Evolutionary conservation across 2,888 invertebrate species (phyloP), one percentile per base, ranked within the genome.

Genomic region (Thumatha senex): DNA sequence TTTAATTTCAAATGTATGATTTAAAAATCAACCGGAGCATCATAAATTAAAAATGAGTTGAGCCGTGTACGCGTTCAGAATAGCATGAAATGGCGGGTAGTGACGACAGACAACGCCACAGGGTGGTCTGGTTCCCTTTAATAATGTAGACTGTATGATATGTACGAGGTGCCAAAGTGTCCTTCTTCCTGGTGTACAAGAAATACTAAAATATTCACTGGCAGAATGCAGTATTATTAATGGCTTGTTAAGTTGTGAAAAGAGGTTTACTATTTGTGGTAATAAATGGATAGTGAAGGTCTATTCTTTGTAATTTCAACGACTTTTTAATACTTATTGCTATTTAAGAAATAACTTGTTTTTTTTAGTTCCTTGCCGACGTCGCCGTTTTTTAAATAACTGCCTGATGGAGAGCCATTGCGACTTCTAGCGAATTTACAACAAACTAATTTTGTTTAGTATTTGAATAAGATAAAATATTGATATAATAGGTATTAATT

Each of bases 31-130:
- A 63, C 60, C 60, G 56, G 72, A 54, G 58, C n/a, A n/a, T 61
- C 66, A 63, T 75, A 72, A 77, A 78, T 75, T 63, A 51, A 64
- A 70, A 61, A 74, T 70, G 67, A 64, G 60, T 56, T 53, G 61
- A 58, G 46, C 58, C 56, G 61, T 66, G 54, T 56, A 64, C 48
- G 56, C 60, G 60, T 58, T 58, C 60, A 57, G 66, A 68, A 59
- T 68, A 63, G 59, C 70, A 58, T 63, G 63, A 63, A 63, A 61
- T 56, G 54, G 51, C 63, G 55, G 58, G 57, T 47, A 44, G 61
- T 71, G 74, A 74, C 72, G 80, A 76, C 70, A 73, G 67, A 64
- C 65, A 52, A 57, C 55, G 63, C 44, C 54, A 53, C 71, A 56
- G 69, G 72, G 71, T 72, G 72, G 72, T 63, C 67, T 35, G 29